phyloP scores from a whole-genome alignment of 2,113 vertebrate genomes.

The Ranitomeya imitator region DNA sequence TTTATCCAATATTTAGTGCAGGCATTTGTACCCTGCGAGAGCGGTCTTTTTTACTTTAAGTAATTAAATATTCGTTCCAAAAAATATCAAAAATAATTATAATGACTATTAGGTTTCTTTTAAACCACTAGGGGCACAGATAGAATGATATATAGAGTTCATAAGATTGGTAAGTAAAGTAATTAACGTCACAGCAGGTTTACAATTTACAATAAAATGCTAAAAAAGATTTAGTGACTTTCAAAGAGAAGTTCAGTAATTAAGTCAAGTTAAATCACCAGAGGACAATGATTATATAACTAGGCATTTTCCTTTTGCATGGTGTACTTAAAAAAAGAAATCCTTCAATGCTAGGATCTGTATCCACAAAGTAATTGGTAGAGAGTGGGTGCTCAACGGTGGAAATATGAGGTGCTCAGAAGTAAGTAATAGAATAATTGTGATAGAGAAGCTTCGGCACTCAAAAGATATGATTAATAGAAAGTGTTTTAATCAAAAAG shows the following conservation, averaged over 20 bases:
- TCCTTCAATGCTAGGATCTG: no score
- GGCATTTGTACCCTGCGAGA: neutral
- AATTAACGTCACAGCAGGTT: neutral
- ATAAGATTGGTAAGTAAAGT: neutral
- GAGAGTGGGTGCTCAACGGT: no score
- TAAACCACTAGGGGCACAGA: neutral
- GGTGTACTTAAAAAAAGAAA: no score
- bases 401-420: no score
- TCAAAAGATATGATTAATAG: no score
- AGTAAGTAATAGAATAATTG: no score
- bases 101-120: slow-evolving; percentile 2
- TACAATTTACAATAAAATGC: neutral
- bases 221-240: neutral
- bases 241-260: neutral
- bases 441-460: no score
- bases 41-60: neutral
- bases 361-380: no score
- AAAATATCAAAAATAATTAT: neutral
- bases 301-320: no score
- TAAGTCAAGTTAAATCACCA: neutral
- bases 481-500: no score
- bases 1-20: slow-evolving; percentile 1
- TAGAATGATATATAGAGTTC: neutral
- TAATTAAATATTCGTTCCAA: neutral
- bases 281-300: neutral